These are phyloP conservation scores for Danio choprae DNA, from an alignment of 2,797 vertebrate genomes.

Conservation along the genomic window DNA sequence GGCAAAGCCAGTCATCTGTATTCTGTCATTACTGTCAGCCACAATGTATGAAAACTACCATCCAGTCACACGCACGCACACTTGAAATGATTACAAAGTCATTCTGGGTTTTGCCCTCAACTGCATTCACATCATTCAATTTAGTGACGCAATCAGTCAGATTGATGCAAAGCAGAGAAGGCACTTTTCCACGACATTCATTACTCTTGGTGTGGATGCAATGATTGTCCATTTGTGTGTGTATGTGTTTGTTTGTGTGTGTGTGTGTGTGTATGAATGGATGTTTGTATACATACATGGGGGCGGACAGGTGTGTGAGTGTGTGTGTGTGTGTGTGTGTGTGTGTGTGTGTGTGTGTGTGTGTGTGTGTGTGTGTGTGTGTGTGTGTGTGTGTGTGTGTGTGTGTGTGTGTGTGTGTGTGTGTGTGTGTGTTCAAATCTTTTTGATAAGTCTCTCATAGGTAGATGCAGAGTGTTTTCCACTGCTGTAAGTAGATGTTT, in stretches of 20 bases:
- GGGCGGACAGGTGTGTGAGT: no score
- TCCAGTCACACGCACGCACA: neutral
- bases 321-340: no score
- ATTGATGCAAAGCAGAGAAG: neutral
- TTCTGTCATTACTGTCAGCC: slow-evolving; percentile 47
- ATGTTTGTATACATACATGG: no score
- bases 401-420: no score
- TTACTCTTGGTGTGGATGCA: neutral
- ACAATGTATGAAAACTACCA: slow-evolving; percentile 25
- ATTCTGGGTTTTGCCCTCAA: slow-evolving; percentile 1
- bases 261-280: no score
- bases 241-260: neutral
- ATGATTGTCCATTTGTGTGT: neutral
- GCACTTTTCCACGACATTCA: neutral
- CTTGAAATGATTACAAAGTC: slow-evolving; percentile 30
- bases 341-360: no score
- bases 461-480: neutral
- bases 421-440: no score
- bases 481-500: neutral
- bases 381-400: no score
- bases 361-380: neutral
- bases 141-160: neutral
- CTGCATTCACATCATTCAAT: neutral
- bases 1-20: slow-evolving; percentile 35
- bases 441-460: neutral